phyloP scores from a whole-genome alignment of 2,113 vertebrate species.

The Cololabis saira region DNA sequence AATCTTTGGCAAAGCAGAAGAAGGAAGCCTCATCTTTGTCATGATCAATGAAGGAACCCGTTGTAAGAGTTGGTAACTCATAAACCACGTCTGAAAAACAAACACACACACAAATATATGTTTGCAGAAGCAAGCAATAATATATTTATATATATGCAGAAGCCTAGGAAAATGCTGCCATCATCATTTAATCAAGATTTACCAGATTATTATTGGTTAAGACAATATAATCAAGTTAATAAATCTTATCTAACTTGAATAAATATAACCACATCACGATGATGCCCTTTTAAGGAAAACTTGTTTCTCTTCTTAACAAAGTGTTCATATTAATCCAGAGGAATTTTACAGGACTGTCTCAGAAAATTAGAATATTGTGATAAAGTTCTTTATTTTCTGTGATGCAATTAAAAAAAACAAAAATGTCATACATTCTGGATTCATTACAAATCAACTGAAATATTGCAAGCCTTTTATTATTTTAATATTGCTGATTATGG shows the following conservation, averaged over 20 bases:
- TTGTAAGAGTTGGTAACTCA: conserved; percentile 35
- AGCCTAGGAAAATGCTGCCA: conserved; percentile 13
- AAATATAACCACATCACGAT: neutral
- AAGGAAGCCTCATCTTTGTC: conserved; percentile 35
- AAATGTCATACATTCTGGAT: too few relatives aligned
- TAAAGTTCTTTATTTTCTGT: too few relatives aligned
- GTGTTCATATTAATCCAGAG: too few relatives aligned
- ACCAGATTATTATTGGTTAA: too few relatives aligned
- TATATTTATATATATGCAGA: conserved; percentile 33
- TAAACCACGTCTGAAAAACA: conserved; percentile 56
- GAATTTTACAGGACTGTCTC: too few relatives aligned
- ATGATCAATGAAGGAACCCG: conserved; percentile 31
- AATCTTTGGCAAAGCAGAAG: conserved; percentile 74
- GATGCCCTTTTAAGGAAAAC: neutral
- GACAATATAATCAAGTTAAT: neutral
- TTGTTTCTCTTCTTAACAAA: neutral
- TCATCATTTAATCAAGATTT: neutral
- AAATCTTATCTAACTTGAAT: neutral
- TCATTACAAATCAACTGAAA: too few relatives aligned
- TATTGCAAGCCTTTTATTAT: too few relatives aligned
- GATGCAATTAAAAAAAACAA: too few relatives aligned
- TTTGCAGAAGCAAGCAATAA: conserved; percentile 53
- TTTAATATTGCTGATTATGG: too few relatives aligned
- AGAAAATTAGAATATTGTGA: too few relatives aligned
- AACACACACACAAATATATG: conserved; percentile 68